Percentiles rank a stretch among this genome's conserved stretches.
These are phyloP conservation scores for Pseudorasbora parva DNA, from an alignment of 2,113 vertebrate species.

Conservation along the genomic window DNA sequence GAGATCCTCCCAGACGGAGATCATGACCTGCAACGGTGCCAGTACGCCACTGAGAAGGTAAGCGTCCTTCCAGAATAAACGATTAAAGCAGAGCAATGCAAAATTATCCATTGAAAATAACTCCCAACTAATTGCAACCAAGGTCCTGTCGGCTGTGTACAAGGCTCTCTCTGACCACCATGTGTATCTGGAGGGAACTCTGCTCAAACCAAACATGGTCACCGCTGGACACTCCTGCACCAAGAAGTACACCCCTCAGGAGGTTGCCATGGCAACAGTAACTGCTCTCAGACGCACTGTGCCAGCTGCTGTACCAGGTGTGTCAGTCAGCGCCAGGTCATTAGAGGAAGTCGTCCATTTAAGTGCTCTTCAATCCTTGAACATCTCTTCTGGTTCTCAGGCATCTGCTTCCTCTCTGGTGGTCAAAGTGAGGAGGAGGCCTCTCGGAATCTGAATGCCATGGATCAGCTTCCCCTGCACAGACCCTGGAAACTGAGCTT, in stretches of 20 bases:
- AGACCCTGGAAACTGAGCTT: conserved; percentile 96
- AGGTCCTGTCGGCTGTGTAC: conserved; percentile 95
- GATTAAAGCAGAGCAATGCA: not conserved
- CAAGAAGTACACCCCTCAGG: conserved; percentile 89
- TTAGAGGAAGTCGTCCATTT: not conserved
- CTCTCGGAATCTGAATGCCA: conserved; percentile 90
- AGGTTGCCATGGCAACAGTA: conserved; percentile 91
- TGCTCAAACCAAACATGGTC: conserved; percentile 98
- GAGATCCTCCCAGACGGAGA: conserved; percentile 93
- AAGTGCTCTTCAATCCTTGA: not conserved
- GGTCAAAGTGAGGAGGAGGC: conserved; percentile 98
- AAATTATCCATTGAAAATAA: not conserved
- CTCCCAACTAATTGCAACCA: not conserved
- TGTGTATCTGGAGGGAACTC: conserved; percentile 93
- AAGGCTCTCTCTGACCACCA: conserved; percentile 94
- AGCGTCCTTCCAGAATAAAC: not conserved
- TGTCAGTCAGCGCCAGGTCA: conserved; percentile 5
- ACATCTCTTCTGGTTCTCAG: conserved; percentile 67
- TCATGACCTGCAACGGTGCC: conserved; percentile 90
- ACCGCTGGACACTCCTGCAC: conserved; percentile 88
- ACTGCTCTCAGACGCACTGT: conserved; percentile 90
- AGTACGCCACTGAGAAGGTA: conserved; percentile 94
- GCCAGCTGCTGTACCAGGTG: conserved; percentile 92
- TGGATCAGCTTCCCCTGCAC: conserved; percentile 87
- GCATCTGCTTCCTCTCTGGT: conserved; percentile 96